Evolutionary conservation across 2,797 vertebrate species (phyloP).

Genomic region (Intellagama lesueurii): DNA sequence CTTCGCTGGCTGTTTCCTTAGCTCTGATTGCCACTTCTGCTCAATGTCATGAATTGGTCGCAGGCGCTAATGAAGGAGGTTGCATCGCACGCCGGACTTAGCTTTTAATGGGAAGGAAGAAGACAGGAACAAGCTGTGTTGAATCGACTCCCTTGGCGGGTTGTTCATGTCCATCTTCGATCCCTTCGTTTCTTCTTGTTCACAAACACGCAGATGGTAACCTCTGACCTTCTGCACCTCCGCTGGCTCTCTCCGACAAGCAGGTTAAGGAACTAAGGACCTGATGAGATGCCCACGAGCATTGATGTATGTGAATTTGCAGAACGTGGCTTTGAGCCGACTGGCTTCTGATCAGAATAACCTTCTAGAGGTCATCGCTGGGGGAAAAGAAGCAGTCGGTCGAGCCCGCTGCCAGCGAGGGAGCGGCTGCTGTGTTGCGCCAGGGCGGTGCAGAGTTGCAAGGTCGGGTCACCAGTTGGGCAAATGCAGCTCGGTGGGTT

Average conservation of each 20-base stretch:
- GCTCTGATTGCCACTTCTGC: not conserved
- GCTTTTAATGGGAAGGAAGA: slow-evolving; percentile 9
- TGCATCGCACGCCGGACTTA: slow-evolving; percentile 16
- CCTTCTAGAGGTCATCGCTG: not conserved
- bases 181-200: not conserved
- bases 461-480: too few species aligned
- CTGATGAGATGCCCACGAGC: not conserved
- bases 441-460: too few species aligned
- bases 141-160: rapidly evolving
- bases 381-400: not conserved
- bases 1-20: rapidly evolving
- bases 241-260: not conserved
- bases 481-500: too few species aligned
- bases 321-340: not conserved
- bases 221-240: not conserved
- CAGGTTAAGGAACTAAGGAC: not conserved
- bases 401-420: not conserved
- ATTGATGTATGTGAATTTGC: not conserved
- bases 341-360: not conserved
- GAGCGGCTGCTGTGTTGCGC: not conserved
- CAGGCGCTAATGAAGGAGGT: not conserved
- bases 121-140: not conserved
- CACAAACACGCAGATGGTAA: not conserved
- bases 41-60: not conserved
- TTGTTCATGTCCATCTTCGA: not conserved